Conservation (phyloP, 2,113 vertebrate genomes). For the Corythaeola cristata region DNA sequence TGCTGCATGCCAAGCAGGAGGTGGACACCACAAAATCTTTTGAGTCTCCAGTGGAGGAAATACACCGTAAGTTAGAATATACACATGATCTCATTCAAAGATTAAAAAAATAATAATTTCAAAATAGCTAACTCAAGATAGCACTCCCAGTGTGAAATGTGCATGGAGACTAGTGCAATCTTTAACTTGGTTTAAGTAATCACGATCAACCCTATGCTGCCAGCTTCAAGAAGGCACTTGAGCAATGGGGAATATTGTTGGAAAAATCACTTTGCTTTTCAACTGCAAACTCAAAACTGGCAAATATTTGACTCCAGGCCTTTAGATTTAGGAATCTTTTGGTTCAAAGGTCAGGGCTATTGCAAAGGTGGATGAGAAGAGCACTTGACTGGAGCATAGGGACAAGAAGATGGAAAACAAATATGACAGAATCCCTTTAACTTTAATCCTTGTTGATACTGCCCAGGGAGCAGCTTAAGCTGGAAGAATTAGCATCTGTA, state of each 20-base stretch:
- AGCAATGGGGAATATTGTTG: neutral
- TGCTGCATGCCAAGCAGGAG: neutral
- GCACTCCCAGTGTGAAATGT: neutral
- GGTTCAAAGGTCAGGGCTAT: neutral
- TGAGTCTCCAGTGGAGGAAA: neutral
- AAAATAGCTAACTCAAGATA: neutral
- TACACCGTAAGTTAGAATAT: neutral
- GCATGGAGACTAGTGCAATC: neutral
- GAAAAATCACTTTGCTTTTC: slow-evolving; percentile 27
- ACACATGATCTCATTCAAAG: neutral
- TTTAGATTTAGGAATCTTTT: neutral
- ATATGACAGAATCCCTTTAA: neutral
- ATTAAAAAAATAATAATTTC: neutral
- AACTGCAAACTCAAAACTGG: neutral
- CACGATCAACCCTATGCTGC: neutral
- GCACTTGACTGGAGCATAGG: neutral
- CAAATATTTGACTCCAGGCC: neutral
- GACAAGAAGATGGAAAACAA: neutral
- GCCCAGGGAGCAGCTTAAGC: neutral
- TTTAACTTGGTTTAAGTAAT: neutral
- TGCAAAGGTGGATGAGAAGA: neutral
- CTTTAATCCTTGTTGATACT: neutral
- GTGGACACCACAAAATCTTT: neutral
- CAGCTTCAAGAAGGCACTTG: neutral
- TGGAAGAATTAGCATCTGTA: neutral